These are phyloP conservation scores for Squalus acanthias DNA, from an alignment of 2,797 vertebrate species.

Conservation along the genomic window DNA sequence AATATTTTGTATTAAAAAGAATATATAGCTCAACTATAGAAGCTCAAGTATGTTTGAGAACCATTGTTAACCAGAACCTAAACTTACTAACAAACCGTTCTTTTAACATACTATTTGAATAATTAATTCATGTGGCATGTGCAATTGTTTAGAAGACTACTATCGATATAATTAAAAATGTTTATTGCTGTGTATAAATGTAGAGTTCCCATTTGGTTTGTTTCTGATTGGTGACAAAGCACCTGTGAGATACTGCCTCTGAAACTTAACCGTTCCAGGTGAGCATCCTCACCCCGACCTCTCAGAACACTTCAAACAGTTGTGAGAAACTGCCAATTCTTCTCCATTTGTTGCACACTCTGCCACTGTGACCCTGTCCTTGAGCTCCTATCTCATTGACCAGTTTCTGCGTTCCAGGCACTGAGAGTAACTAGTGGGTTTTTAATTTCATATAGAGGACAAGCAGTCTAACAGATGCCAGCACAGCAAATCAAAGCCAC, in stretches of 20 bases:
- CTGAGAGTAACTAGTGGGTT: constrained; percentile 38
- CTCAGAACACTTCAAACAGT: neutral
- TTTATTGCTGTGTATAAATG: neutral
- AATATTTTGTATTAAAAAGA: neutral
- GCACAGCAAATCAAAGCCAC: constrained; percentile 49
- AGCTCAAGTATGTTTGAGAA: neutral
- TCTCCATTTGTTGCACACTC: neutral
- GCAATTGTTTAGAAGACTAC: neutral
- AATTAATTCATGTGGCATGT: neutral
- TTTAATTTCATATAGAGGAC: constrained; percentile 43
- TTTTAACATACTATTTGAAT: neutral
- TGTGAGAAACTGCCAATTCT: neutral
- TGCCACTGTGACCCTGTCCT: neutral
- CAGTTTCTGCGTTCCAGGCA: constrained; percentile 35
- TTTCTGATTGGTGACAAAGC: neutral
- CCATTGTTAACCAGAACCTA: neutral
- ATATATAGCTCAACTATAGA: neutral
- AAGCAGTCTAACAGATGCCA: constrained; percentile 46
- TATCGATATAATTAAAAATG: neutral
- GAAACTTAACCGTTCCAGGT: neutral
- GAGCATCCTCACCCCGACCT: neutral
- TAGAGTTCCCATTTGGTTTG: neutral
- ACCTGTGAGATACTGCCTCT: neutral
- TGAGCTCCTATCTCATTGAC: neutral
- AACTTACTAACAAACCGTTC: neutral